Evolutionary conservation across 2,888 invertebrate species (phyloP).

Genomic region (Conomelus anceps): DNA sequence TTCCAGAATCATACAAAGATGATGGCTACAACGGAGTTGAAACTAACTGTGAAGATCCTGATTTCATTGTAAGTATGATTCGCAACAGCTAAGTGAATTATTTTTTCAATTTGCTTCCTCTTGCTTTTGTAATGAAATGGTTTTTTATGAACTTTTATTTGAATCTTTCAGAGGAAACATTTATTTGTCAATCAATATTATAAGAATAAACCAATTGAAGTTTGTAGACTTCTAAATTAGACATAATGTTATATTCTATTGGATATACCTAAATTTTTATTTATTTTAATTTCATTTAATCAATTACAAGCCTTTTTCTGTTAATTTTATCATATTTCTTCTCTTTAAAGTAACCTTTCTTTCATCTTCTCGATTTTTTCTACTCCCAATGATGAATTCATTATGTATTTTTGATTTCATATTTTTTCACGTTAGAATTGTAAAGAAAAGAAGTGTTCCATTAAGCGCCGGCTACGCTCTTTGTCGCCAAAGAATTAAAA

Average conservation of each 20-base stretch:
- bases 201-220: not conserved
- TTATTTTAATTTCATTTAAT: too few species aligned
- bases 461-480: too few species aligned
- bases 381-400: too few species aligned
- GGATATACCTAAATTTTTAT: too few species aligned
- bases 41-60: constrained; percentile 68
- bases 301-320: too few species aligned
- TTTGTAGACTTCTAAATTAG: not conserved
- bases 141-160: not conserved
- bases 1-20: constrained; percentile 54
- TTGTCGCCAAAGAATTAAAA: too few species aligned
- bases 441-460: too few species aligned
- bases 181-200: constrained; percentile 20
- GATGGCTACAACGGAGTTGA: constrained; percentile 39
- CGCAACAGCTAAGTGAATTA: not conserved
- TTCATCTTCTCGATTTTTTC: too few species aligned
- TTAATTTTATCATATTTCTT: too few species aligned
- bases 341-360: too few species aligned
- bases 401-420: too few species aligned
- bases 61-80: constrained; percentile 59
- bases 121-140: not conserved
- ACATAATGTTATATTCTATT: not conserved
- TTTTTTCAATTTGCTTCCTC: not conserved
- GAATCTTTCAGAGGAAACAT: not conserved
- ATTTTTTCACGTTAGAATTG: too few species aligned